Evolutionary conservation across 1,140 invertebrate species (phyloP), one percentile per base, ranked within the genome.

Genomic region (Pseudomyrmex gracilis): DNA sequence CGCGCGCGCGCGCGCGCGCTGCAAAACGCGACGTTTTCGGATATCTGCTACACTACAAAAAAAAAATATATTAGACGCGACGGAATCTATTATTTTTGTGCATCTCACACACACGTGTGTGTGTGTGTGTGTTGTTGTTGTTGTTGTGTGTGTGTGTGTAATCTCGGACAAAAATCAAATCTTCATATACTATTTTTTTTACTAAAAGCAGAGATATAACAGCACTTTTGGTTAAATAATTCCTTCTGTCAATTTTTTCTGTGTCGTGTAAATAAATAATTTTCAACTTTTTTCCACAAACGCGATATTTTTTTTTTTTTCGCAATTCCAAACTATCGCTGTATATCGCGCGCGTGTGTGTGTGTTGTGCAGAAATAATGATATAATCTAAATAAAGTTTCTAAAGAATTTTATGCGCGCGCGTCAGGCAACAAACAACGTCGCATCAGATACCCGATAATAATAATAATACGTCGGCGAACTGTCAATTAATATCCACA

Each of bases 311-410:
- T 51, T 3, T 15, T 74, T 74, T 63, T 51, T 3, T 15, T 53
- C 45, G 58, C 10, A 7, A 51, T 53, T 74, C 43, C 34, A 17
- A 2, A 22, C 45, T 63, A 74, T 74, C 58, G 9, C n/a, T 10
- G 47, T 22, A 13, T 55, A 34, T 15, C 13, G 20, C 34, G n/a
- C n/a, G n/a, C n/a, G n/a, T n/a, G n/a, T n/a, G n/a, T n/a, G n/a
- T n/a, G n/a, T 24, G 4, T 34, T 34, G 34, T 7, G 34, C 7
- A 34, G 20, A 2, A 49, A n/a, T 0, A 5, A 74, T 47, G 45
- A 74, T 74, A 34, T 34, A 61, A 74, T 74, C 47, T 10, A 57
- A 61, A 74, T 49, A n/a, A 34, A 34, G 57, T 13, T 60, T 60
- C 57, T 15, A 3, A 51, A 51, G 45, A 74, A 74, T 63, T 63